Percentiles rank a stretch among this genome's conserved stretches.
Evolutionary conservation across 2,888 invertebrate genomes (phyloP).

Genomic region (Silvanus unidentatus): DNA sequence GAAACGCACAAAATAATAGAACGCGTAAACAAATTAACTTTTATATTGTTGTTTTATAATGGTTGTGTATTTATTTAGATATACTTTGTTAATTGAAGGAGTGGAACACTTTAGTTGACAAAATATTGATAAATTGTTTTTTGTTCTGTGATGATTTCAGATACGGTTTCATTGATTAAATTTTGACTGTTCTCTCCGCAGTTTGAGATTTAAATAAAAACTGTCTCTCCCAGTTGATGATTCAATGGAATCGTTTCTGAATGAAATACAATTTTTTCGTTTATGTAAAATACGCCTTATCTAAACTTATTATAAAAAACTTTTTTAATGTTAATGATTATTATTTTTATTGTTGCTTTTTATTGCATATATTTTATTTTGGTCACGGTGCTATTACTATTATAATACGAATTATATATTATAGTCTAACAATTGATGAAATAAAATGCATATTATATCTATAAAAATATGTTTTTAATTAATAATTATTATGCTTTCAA

Average conservation of each 20-base stretch:
- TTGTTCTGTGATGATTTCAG: slow-evolving; percentile 32
- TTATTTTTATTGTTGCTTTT: slow-evolving; percentile 33
- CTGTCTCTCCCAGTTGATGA: slow-evolving; percentile 22
- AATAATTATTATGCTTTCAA: too few relatives aligned
- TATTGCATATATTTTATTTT: slow-evolving; percentile 28
- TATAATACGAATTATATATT: slow-evolving; percentile 24
- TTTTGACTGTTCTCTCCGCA: slow-evolving; percentile 23
- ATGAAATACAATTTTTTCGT: background rate
- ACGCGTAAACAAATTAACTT: slow-evolving; percentile 31
- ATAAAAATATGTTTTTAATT: slow-evolving; percentile 11
- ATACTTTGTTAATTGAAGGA: slow-evolving; percentile 28
- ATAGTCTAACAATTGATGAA: slow-evolving; percentile 7
- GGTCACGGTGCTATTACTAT: slow-evolving; percentile 30
- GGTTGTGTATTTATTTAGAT: slow-evolving; percentile 39
- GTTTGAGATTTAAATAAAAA: slow-evolving; percentile 14
- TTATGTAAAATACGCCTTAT: background rate
- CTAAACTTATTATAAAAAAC: too few relatives aligned
- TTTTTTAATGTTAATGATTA: slow-evolving; percentile 10
- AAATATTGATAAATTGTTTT: slow-evolving; percentile 24
- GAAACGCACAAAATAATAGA: slow-evolving; percentile 32
- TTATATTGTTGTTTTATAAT: slow-evolving; percentile 41
- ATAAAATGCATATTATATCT: slow-evolving; percentile 5
- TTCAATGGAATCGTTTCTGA: slow-evolving; percentile 4
- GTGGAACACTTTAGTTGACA: slow-evolving; percentile 36
- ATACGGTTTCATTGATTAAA: background rate